Evolutionary conservation across 2,888 invertebrate genomes (phyloP).

Genomic region (Andrena praecox): DNA sequence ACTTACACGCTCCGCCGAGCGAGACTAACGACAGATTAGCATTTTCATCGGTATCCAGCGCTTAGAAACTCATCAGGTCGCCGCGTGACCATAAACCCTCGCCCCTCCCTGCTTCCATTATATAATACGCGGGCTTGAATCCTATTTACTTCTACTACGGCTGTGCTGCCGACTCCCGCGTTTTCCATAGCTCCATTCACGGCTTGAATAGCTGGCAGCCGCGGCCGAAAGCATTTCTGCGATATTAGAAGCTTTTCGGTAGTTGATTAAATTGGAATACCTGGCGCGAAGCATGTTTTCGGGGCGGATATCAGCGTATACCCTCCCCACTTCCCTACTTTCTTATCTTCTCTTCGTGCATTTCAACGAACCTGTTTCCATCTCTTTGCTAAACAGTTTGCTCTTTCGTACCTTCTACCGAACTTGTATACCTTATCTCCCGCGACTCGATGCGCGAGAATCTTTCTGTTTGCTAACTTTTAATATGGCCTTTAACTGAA

Average conservation of each 20-base stretch:
- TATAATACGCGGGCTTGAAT: constrained; percentile 10
- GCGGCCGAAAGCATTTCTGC: constrained; percentile 29
- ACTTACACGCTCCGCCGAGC: constrained; percentile 64
- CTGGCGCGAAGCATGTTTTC: constrained; percentile 33
- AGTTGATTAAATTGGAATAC: constrained; percentile 61
- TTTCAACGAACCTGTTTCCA: constrained; percentile 15
- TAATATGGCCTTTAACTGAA: background rate
- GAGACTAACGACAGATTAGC: constrained; percentile 64
- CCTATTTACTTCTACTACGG: constrained; percentile 28
- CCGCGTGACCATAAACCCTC: constrained; percentile 33
- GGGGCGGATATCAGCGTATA: constrained; percentile 15
- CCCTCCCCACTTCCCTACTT: background rate
- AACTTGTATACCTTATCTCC: background rate
- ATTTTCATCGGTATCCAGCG: constrained; percentile 59
- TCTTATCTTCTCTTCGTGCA: background rate
- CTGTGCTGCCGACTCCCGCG: background rate
- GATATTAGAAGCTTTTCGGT: constrained; percentile 58
- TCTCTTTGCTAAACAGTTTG: constrained; percentile 21
- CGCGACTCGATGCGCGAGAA: background rate
- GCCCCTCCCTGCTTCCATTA: constrained; percentile 9
- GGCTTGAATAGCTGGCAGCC: background rate
- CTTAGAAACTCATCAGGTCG: constrained; percentile 54
- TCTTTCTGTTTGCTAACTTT: background rate
- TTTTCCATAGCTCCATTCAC: constrained; percentile 9
- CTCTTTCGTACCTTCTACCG: constrained; percentile 28